A percentile compares a stretch with the other conserved stretches of the same genome.
These are phyloP conservation scores for Xerus inauris DNA, from an alignment of 2,113 vertebrate species.

Conservation along the genomic window DNA sequence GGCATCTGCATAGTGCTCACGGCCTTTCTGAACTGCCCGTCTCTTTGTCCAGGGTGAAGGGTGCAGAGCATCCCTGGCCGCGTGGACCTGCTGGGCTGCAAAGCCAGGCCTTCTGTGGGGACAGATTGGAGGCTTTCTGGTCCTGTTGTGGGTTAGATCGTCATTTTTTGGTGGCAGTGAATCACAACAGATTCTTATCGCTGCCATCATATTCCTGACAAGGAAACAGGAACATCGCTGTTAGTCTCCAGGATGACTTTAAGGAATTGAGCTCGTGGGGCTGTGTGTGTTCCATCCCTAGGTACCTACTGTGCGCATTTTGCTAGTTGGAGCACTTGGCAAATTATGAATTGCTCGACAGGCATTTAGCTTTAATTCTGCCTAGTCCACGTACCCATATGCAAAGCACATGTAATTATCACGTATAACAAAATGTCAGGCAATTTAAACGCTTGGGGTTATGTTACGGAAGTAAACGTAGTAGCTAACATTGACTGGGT, in stretches of 20 bases:
- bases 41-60: neutral
- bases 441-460: neutral
- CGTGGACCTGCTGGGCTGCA: neutral
- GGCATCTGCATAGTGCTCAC: no score
- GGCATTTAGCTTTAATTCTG: neutral
- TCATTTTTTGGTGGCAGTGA: neutral
- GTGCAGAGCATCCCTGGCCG: no score
- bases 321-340: neutral
- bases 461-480: neutral
- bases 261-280: neutral
- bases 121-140: neutral
- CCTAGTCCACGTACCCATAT: no score
- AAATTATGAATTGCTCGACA: neutral
- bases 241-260: constrained; percentile 53
- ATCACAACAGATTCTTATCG: neutral
- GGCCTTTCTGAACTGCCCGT: neutral
- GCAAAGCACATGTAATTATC: no score
- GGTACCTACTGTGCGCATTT: neutral
- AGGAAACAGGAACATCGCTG: no score
- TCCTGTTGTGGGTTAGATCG: neutral
- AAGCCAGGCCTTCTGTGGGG: neutral
- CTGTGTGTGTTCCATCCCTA: constrained; percentile 39
- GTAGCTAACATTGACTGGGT: neutral
- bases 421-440: neutral
- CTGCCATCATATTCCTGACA: neutral